phyloP scores from a whole-genome alignment of 2,113 vertebrate genomes.

The Eleginops maclovinus region DNA sequence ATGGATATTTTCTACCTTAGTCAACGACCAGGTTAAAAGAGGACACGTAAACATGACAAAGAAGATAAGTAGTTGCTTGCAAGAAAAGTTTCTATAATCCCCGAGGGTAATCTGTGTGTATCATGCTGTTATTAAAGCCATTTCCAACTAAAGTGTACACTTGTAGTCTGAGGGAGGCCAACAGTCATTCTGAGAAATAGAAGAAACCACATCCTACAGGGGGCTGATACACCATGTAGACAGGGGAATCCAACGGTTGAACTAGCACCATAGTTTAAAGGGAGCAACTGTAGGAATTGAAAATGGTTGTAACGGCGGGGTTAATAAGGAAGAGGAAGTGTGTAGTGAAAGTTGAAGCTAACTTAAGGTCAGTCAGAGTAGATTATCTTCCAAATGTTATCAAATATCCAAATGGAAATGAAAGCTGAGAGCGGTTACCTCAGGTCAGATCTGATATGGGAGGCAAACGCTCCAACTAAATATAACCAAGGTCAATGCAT shows the following conservation, averaged over 20 bases:
- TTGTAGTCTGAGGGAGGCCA: neutral
- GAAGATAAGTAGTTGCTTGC: neutral
- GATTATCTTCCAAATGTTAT: neutral
- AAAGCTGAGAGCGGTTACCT: neutral
- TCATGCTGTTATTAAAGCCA: neutral
- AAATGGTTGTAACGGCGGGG: neutral
- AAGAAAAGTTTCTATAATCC: no score
- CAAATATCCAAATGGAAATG: neutral
- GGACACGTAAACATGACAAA: neutral
- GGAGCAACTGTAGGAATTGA: constrained; percentile 7
- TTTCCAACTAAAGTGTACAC: neutral
- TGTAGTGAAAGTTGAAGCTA: neutral
- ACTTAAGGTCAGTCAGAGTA: neutral
- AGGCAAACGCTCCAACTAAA: neutral
- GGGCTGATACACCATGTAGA: neutral
- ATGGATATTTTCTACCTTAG: neutral
- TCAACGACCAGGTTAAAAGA: neutral
- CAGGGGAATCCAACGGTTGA: neutral
- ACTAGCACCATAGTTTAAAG: neutral
- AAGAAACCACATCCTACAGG: neutral
- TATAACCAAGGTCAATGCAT: neutral
- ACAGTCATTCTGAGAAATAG: neutral
- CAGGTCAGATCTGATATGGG: constrained; percentile 1
- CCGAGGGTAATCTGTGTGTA: neutral
- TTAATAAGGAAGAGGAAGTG: constrained; percentile 28